Conservation (phyloP, 2,797 vertebrate genomes). For the Pteronotus mesoamericanus region DNA sequence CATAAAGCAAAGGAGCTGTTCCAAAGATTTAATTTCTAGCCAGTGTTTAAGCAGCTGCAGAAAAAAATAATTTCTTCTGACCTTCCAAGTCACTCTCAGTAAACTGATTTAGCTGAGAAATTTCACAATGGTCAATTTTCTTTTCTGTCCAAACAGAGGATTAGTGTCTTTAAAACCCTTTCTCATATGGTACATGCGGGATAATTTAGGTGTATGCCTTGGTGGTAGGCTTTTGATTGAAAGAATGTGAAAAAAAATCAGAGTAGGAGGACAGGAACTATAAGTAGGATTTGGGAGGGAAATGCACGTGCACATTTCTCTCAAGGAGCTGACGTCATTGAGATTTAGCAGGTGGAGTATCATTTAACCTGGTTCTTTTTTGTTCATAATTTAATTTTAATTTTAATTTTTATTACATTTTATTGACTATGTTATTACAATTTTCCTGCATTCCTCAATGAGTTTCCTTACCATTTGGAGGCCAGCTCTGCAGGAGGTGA, state of each 20-base stretch:
- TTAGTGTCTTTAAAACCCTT: background rate
- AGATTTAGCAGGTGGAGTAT: slow-evolving; percentile 19
- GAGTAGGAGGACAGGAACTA: background rate
- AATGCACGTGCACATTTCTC: background rate
- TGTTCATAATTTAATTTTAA: slow-evolving; percentile 1
- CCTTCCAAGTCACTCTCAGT: slow-evolving; percentile 27
- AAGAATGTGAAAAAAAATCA: background rate
- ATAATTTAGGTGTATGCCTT: background rate
- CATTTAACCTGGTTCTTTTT: slow-evolving; percentile 25
- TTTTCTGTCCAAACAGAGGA: slow-evolving; percentile 27
- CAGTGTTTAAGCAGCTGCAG: slow-evolving; percentile 66
- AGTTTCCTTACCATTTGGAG: slow-evolving; percentile 37
- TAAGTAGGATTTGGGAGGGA: background rate
- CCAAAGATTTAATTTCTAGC: slow-evolving; percentile 56
- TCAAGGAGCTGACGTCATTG: slow-evolving; percentile 22
- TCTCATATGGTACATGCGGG: background rate
- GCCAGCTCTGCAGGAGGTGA: background rate
- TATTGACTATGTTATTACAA: background rate
- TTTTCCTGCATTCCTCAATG: slow-evolving; percentile 49
- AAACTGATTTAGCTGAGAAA: slow-evolving; percentile 48
- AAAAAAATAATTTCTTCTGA: background rate
- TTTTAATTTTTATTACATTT: background rate
- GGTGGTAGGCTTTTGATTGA: slow-evolving; percentile 3
- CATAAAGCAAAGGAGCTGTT: slow-evolving; percentile 56
- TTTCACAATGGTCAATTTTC: slow-evolving; percentile 55